Conservation (phyloP, 2,797 vertebrate species). For the Salarias fasciatus region DNA sequence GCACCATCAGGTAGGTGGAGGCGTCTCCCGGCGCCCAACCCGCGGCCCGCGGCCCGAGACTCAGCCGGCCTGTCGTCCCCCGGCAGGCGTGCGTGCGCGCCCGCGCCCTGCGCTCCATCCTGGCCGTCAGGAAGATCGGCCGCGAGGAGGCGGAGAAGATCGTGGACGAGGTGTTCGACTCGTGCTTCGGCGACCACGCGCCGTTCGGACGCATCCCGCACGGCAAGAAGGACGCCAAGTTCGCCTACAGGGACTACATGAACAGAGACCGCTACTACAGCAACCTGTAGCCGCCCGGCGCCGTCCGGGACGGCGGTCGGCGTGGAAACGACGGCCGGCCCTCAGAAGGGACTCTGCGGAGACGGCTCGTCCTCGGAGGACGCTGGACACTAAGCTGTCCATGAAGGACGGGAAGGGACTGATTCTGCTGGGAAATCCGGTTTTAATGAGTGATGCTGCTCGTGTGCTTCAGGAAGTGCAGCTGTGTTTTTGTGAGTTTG, state of each 20-base stretch:
- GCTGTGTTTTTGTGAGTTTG: constrained; percentile 16
- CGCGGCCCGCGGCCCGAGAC: not conserved
- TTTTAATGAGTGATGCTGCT: constrained; percentile 24
- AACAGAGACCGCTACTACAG: constrained; percentile 89
- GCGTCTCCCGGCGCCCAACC: not conserved
- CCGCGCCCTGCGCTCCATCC: constrained; percentile 92
- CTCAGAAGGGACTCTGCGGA: constrained; percentile 42
- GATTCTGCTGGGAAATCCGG: constrained; percentile 21
- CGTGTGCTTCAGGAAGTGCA: constrained; percentile 48
- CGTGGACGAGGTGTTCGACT: constrained; percentile 93
- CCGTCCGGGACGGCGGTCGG: not conserved
- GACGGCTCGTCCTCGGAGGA: too few relatives aligned
- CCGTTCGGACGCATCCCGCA: constrained; percentile 97
- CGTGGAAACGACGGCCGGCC: constrained; percentile 6
- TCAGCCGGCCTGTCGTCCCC: accelerated
- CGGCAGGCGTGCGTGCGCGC: constrained; percentile 90
- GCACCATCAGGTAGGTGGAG: constrained; percentile 93
- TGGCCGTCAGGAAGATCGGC: constrained; percentile 92
- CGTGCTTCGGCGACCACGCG: constrained; percentile 93
- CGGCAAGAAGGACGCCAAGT: constrained; percentile 86
- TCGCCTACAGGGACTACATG: constrained; percentile 88
- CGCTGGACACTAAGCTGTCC: constrained; percentile 23
- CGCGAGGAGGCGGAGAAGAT: constrained; percentile 87
- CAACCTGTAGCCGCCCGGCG: constrained; percentile 86
- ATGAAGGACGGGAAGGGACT: constrained; percentile 9